Percentiles rank a stretch among this genome's conserved stretches.
phyloP scores from a whole-genome alignment of 2,113 vertebrate species.

The Equus quagga region DNA sequence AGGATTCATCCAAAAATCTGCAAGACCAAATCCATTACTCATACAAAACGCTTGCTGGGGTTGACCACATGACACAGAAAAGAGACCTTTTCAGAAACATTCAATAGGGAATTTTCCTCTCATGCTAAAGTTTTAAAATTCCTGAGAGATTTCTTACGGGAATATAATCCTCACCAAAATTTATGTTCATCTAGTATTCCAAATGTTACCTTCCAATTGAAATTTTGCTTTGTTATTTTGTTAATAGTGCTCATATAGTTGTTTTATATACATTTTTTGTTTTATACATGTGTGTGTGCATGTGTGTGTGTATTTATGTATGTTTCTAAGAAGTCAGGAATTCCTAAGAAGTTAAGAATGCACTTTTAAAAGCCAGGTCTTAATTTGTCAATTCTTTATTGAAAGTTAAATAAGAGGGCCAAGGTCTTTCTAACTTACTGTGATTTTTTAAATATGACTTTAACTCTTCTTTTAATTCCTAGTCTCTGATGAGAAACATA shows the following conservation, averaged over 20 bases:
- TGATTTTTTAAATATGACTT: not conserved
- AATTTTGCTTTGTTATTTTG: not conserved
- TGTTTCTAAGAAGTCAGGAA: slow-evolving; percentile 10
- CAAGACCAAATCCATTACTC: slow-evolving; percentile 73
- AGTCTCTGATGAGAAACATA: slow-evolving; percentile 9
- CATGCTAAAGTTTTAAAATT: slow-evolving; percentile 36
- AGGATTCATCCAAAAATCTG: slow-evolving; percentile 68
- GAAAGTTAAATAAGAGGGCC: not conserved
- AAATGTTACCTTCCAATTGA: not conserved
- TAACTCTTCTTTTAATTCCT: not conserved
- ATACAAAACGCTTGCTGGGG: slow-evolving; percentile 42
- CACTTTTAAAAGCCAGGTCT: slow-evolving; percentile 18
- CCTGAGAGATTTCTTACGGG: not conserved
- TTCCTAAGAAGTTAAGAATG: not conserved
- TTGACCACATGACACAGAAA: slow-evolving; percentile 58
- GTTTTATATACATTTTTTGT: not conserved
- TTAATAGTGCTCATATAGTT: not conserved
- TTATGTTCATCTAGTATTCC: not conserved
- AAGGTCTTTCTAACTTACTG: not conserved
- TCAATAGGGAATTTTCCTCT: slow-evolving; percentile 68
- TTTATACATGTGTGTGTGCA: not conserved
- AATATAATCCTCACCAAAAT: slow-evolving; percentile 32
- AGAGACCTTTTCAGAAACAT: slow-evolving; percentile 73
- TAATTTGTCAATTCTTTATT: not conserved
- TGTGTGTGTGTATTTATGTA: not conserved